Evolutionary conservation across 2,797 vertebrate genomes (phyloP).

Genomic region (Rhinatrema bivittatum): DNA sequence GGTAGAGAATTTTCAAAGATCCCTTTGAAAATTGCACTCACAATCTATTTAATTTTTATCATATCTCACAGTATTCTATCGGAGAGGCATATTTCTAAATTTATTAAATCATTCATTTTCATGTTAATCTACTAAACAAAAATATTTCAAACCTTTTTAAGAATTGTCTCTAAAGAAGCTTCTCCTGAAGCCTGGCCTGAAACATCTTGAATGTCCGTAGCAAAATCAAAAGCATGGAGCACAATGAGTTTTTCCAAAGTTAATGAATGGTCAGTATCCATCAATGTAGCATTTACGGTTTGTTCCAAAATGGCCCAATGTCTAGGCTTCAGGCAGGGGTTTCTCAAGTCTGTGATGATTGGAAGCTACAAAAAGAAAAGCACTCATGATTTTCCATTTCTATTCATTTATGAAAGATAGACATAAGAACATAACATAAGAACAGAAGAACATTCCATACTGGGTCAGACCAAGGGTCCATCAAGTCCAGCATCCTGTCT

Average conservation of each 20-base stretch:
- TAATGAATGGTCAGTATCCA: conserved; percentile 42
- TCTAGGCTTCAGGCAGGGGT: conserved; percentile 63
- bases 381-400: neutral
- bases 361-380: conserved; percentile 55
- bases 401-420: too few relatives aligned
- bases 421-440: too few relatives aligned
- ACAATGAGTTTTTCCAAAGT: conserved; percentile 54
- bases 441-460: too few relatives aligned
- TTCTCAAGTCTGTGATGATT: conserved; percentile 66
- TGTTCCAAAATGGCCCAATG: conserved; percentile 64
- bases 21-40: too few relatives aligned
- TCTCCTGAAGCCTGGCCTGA: conserved; percentile 75
- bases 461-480: too few relatives aligned
- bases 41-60: too few relatives aligned
- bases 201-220: conserved; percentile 65
- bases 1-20: too few relatives aligned
- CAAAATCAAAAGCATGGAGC: conserved; percentile 56
- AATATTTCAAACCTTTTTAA: conserved; percentile 65
- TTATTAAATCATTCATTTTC: too few relatives aligned
- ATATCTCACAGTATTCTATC: too few relatives aligned
- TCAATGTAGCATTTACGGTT: conserved; percentile 45
- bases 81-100: too few relatives aligned
- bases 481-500: too few relatives aligned
- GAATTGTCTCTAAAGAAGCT: conserved; percentile 61
- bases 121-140: too few relatives aligned